Evolutionary conservation across 2,888 invertebrate genomes (phyloP).

Genomic region (Alcis repandata): DNA sequence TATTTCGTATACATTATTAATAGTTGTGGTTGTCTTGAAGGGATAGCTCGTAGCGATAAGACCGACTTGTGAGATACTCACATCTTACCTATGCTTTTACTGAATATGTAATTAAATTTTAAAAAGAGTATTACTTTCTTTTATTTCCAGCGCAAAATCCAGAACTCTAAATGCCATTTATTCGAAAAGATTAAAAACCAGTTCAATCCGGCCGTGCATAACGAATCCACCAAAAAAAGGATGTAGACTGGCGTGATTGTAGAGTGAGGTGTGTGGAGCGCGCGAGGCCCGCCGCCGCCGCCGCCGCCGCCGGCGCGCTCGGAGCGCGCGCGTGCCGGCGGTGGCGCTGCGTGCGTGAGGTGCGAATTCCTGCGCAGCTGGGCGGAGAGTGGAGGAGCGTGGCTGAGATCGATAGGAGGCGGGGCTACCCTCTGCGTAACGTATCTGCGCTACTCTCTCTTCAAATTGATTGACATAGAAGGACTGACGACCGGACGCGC

Average conservation of each 20-base stretch:
- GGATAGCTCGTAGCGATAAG: too few relatives aligned
- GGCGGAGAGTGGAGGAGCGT: slow-evolving; percentile 64
- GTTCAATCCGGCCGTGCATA: slow-evolving; percentile 31
- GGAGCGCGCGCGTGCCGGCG: background rate
- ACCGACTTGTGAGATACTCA: too few relatives aligned
- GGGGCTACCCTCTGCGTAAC: slow-evolving; percentile 75
- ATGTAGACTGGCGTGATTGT: slow-evolving; percentile 28
- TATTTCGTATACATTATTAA: too few relatives aligned
- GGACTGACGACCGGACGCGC: slow-evolving; percentile 75
- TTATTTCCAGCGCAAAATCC: slow-evolving; percentile 12
- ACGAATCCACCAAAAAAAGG: slow-evolving; percentile 36
- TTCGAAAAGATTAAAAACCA: slow-evolving; percentile 36
- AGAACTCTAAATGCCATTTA: slow-evolving; percentile 21
- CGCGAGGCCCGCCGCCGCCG: background rate
- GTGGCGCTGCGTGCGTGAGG: slow-evolving; percentile 36
- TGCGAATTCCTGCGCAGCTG: slow-evolving; percentile 69
- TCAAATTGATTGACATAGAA: slow-evolving; percentile 83
- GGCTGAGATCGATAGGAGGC: slow-evolving; percentile 74
- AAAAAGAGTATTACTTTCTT: too few relatives aligned
- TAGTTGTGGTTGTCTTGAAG: too few relatives aligned
- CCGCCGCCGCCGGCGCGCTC: background rate
- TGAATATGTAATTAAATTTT: too few relatives aligned
- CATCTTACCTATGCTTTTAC: too few relatives aligned
- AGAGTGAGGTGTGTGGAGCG: slow-evolving; percentile 11
- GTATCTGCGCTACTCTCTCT: slow-evolving; percentile 63